phyloP scores from a whole-genome alignment of 2,113 vertebrate species.

The Anas platyrhynchos region DNA sequence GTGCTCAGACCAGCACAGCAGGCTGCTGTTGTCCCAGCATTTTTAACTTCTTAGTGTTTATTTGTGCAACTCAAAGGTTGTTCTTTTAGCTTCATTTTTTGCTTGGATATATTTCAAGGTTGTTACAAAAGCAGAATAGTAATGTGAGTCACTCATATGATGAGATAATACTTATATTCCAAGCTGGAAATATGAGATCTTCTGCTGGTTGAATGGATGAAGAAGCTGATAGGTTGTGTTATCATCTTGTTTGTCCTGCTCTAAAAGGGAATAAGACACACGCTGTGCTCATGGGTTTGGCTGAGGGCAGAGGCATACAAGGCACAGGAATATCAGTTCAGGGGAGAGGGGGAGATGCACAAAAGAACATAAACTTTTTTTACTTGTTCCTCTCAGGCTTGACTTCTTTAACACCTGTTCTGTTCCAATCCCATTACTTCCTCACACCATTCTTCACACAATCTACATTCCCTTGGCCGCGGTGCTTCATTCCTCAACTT shows the following conservation, averaged over 20 bases:
- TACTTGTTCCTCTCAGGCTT: background rate
- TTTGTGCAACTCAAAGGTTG: background rate
- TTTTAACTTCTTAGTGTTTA: background rate
- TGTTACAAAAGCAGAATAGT: background rate
- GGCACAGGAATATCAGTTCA: background rate
- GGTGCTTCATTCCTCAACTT: background rate
- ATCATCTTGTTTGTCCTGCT: background rate
- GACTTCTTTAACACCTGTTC: background rate
- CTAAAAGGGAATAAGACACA: background rate
- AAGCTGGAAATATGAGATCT: background rate
- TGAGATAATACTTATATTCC: background rate
- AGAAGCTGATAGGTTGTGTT: background rate
- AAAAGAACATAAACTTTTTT: background rate
- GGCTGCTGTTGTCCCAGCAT: background rate
- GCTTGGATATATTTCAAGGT: background rate
- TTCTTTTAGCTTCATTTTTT: background rate
- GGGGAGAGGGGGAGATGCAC: background rate
- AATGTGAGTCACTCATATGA: background rate
- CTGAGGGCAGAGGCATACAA: background rate
- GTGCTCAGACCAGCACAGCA: background rate
- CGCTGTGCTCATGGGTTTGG: background rate
- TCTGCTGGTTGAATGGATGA: background rate
- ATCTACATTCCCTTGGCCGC: background rate
- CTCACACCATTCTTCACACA: background rate
- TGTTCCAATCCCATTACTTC: background rate